These are phyloP conservation scores for Epirrita christyi DNA, from an alignment of 2,888 invertebrate genomes.

Conservation along the genomic window DNA sequence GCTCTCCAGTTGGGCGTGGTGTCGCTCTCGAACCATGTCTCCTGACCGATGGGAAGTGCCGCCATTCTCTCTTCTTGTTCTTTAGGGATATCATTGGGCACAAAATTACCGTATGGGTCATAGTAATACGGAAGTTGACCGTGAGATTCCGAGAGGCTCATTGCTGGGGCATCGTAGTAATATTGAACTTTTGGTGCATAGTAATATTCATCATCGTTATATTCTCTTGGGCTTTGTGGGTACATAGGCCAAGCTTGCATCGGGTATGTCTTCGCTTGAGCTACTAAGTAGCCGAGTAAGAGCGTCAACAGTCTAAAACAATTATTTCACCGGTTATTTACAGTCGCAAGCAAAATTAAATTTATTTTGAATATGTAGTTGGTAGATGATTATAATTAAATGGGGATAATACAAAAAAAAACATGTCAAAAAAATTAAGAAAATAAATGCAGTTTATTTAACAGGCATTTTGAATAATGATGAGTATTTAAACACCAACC, in stretches of 20 bases:
- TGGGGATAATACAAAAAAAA: background rate
- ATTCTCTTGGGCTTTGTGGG: conserved; percentile 80
- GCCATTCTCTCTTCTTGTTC: conserved; percentile 86
- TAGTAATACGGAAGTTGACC: conserved; percentile 75
- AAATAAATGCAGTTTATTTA: background rate
- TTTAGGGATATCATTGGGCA: conserved; percentile 84
- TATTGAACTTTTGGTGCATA: conserved; percentile 82
- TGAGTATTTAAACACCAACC: conserved; percentile 52
- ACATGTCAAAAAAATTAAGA: background rate
- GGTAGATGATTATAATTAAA: background rate
- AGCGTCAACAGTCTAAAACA: conserved; percentile 69
- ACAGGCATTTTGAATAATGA: background rate
- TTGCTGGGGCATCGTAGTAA: conserved; percentile 70
- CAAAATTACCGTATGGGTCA: conserved; percentile 78
- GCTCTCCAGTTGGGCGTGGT: conserved; percentile 70
- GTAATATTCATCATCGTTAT: conserved; percentile 83
- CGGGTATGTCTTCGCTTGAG: conserved; percentile 72
- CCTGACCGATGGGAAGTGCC: conserved; percentile 87
- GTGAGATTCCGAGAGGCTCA: conserved; percentile 69
- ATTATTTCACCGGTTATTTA: conserved; percentile 28
- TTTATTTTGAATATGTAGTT: background rate
- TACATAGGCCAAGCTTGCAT: conserved; percentile 78
- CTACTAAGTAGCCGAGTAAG: conserved; percentile 78
- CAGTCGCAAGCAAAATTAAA: background rate
- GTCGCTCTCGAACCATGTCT: conserved; percentile 87